phyloP scores from a whole-genome alignment of 2,797 vertebrate species.

The Tangara arthus region DNA sequence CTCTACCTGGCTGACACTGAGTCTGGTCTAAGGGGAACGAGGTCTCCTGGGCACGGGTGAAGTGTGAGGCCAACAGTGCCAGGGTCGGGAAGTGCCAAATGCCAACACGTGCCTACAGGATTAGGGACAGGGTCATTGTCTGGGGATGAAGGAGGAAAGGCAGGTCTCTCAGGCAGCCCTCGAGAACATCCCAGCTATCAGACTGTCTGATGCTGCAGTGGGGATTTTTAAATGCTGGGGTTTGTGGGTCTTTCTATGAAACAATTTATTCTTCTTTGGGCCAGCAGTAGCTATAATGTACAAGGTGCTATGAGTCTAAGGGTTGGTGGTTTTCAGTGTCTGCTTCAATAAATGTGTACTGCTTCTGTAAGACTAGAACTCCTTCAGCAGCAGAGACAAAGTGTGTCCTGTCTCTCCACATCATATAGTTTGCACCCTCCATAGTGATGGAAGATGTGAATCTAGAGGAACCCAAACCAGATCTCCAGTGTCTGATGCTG shows the following conservation, averaged over 20 bases:
- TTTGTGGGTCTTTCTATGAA: background rate
- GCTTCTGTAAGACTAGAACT: background rate
- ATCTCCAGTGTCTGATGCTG: background rate
- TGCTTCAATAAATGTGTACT: background rate
- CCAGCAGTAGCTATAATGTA: background rate
- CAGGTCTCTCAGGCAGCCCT: background rate
- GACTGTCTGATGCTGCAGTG: background rate
- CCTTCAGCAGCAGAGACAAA: background rate
- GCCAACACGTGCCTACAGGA: fast-evolving
- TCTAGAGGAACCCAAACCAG: background rate
- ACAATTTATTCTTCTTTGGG: background rate
- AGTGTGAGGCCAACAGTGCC: background rate
- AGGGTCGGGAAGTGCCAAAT: background rate
- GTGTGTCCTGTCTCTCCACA: background rate
- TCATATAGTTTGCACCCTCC: background rate
- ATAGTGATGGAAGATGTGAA: background rate
- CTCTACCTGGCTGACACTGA: background rate
- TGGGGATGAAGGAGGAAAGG: background rate
- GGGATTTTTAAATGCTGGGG: background rate
- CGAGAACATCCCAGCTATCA: background rate
- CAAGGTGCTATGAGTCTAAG: background rate
- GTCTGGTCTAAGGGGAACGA: background rate
- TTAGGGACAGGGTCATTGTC: background rate
- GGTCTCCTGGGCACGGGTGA: background rate
- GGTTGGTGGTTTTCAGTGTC: background rate